phyloP scores from a whole-genome alignment of 2,797 vertebrate species.

The Coracias cyanogaster region DNA sequence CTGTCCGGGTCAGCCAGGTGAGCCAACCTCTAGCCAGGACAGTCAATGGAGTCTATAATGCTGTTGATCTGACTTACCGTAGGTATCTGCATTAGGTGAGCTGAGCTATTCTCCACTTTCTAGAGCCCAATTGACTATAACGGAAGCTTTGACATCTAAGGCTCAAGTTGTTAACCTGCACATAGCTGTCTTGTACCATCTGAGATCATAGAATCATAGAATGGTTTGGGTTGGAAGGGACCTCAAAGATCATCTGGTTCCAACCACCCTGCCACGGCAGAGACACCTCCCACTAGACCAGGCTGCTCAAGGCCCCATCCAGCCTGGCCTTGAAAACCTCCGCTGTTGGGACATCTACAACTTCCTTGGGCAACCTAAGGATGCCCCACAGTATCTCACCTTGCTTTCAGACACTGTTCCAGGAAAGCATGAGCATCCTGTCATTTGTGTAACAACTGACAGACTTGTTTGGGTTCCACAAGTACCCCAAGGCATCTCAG shows the following conservation, averaged over 20 bases:
- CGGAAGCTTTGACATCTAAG: not conserved
- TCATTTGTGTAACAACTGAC: rapidly evolving
- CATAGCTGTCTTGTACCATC: not conserved
- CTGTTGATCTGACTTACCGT: not conserved
- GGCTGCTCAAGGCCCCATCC: too few relatives aligned
- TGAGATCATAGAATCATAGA: not conserved
- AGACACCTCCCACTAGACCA: too few relatives aligned
- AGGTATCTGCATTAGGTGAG: not conserved
- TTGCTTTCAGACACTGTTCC: not conserved
- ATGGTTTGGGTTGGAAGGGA: too few relatives aligned
- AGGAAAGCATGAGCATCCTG: not conserved
- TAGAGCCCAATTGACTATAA: not conserved
- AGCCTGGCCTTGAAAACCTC: too few relatives aligned
- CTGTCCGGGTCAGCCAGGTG: not conserved
- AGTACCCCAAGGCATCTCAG: not conserved
- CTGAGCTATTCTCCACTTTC: not conserved
- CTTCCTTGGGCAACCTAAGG: too few relatives aligned
- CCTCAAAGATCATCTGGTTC: too few relatives aligned
- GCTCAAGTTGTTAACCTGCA: not conserved
- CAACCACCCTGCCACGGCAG: too few relatives aligned
- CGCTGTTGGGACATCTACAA: too few relatives aligned
- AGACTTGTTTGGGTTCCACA: not conserved
- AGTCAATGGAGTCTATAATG: not conserved
- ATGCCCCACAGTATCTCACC: not conserved
- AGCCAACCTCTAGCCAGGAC: not conserved